These are phyloP conservation scores for Agonopterix subpropinquella DNA, from an alignment of 2,888 invertebrate species.

Conservation along the genomic window DNA sequence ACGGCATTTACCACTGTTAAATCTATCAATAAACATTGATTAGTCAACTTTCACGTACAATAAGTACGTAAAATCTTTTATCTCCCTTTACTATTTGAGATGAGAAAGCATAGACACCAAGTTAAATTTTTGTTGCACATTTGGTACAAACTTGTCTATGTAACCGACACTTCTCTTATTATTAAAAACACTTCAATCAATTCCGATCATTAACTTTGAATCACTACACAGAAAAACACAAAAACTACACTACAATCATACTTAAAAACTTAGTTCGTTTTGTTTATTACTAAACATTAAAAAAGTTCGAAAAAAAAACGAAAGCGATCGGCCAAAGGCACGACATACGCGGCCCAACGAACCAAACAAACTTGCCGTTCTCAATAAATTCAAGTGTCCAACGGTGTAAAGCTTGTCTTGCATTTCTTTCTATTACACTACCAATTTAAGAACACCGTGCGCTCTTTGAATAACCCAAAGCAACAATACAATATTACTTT, in stretches of 20 bases:
- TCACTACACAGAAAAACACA: constrained; percentile 29
- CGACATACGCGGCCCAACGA: constrained; percentile 50
- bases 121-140: constrained; percentile 44
- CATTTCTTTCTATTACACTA: constrained; percentile 46
- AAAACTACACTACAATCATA: constrained; percentile 43
- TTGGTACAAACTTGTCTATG: constrained; percentile 15
- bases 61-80: too few relatives aligned
- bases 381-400: constrained; percentile 23
- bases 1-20: too few relatives aligned
- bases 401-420: constrained; percentile 32
- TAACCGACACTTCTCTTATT: neutral
- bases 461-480: constrained; percentile 11
- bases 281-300: constrained; percentile 27
- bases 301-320: constrained; percentile 43
- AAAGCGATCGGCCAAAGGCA: constrained; percentile 24
- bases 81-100: constrained; percentile 17
- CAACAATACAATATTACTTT: constrained; percentile 15
- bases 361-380: constrained; percentile 12
- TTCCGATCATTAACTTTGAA: constrained; percentile 31
- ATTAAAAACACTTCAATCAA: constrained; percentile 10
- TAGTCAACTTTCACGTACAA: too few relatives aligned
- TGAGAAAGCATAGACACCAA: constrained; percentile 39
- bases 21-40: too few relatives aligned
- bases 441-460: constrained; percentile 34
- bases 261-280: constrained; percentile 38